Evolutionary conservation across 2,888 invertebrate species (phyloP).

Genomic region (Microchrysa polita): DNA sequence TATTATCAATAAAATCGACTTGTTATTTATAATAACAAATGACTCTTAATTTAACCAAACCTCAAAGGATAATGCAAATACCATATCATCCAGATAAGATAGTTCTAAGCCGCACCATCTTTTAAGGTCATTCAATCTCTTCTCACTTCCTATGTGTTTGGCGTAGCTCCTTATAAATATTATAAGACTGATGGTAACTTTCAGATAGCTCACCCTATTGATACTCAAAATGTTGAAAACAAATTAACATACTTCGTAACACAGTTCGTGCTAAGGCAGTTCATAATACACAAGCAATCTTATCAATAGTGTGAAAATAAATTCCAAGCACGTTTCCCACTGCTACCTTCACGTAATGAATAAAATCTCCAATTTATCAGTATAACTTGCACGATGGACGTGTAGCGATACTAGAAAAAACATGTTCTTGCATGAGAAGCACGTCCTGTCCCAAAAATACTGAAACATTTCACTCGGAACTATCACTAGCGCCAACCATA

Average conservation of each 20-base stretch:
- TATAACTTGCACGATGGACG: neutral
- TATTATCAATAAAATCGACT: too few species aligned
- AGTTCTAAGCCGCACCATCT: too few species aligned
- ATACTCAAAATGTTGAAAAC: neutral
- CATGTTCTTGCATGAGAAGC: constrained; percentile 7
- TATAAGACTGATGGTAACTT: neutral
- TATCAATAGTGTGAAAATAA: constrained; percentile 18
- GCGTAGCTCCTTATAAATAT: too few species aligned
- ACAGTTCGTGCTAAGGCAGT: constrained; percentile 1
- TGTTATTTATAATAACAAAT: too few species aligned
- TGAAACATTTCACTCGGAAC: constrained; percentile 25
- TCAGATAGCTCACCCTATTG: neutral
- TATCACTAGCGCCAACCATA: neutral
- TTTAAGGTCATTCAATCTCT: too few species aligned
- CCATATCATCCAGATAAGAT: too few species aligned
- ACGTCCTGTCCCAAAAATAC: constrained; percentile 32
- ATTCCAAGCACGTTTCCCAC: constrained; percentile 34
- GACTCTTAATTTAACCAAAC: too few species aligned
- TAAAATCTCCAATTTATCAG: constrained; percentile 30
- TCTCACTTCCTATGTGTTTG: too few species aligned
- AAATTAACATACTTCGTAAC: constrained; percentile 17
- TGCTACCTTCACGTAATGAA: constrained; percentile 39
- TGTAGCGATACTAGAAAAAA: neutral
- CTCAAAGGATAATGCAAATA: too few species aligned
- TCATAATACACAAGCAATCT: constrained; percentile 3